Percentiles rank a stretch among this genome's conserved stretches.
phyloP scores from a whole-genome alignment of 2,888 invertebrate species.

The Agrochola macilenta region DNA sequence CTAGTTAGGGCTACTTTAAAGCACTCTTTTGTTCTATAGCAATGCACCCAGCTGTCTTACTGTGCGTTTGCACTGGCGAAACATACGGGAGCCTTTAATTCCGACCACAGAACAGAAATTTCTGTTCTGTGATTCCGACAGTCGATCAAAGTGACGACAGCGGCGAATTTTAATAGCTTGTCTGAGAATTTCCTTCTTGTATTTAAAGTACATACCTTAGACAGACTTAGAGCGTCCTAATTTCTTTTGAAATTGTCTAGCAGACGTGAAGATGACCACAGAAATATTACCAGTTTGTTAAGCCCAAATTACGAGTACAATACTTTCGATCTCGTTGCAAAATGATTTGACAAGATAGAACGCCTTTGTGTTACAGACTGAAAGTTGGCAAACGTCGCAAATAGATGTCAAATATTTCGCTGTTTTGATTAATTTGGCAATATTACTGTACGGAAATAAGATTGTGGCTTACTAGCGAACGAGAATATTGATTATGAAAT shows the following conservation, averaged over 20 bases:
- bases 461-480: too few species aligned
- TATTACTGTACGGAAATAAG: too few species aligned
- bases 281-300: background rate
- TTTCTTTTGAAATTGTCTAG: background rate
- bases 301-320: background rate
- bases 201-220: constrained; percentile 1
- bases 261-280: too few species aligned
- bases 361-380: background rate
- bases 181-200: constrained; percentile 28
- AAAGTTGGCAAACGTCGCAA: too few species aligned
- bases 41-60: background rate
- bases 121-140: background rate
- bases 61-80: too few species aligned
- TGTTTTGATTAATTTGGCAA: too few species aligned
- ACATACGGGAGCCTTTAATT: too few species aligned
- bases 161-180: constrained; percentile 12
- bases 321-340: background rate
- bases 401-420: too few species aligned
- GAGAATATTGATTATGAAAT: too few species aligned
- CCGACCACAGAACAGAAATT: too few species aligned
- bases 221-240: background rate
- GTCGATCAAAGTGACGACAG: background rate
- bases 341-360: background rate
- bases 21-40: background rate
- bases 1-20: too few species aligned